phyloP scores from a whole-genome alignment of 2,888 invertebrate species.

The Nymphalis c-album region DNA sequence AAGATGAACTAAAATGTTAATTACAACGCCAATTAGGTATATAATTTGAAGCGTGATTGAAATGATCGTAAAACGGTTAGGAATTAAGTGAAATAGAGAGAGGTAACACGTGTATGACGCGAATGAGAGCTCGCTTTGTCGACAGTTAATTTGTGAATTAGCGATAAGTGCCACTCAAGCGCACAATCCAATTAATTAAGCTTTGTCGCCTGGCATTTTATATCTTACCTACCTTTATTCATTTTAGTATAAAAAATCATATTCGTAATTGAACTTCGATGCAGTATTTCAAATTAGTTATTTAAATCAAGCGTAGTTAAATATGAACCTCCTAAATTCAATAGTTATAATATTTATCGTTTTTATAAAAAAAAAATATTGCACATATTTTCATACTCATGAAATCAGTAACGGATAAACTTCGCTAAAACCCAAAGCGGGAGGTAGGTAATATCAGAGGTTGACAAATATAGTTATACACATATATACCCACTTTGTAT shows the following conservation, averaged over 20 bases:
- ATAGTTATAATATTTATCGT: neutral
- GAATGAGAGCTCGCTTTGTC: constrained; percentile 66
- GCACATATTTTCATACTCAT: neutral
- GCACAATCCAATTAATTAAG: constrained; percentile 73
- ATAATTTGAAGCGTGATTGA: constrained; percentile 34
- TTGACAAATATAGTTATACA: too few species aligned
- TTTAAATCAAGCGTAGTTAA: too few species aligned
- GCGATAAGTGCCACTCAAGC: constrained; percentile 68
- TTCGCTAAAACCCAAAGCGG: neutral
- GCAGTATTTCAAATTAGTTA: too few species aligned
- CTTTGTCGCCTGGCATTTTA: constrained; percentile 54
- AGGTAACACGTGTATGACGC: constrained; percentile 56
- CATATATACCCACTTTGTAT: too few species aligned
- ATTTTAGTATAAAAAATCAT: neutral
- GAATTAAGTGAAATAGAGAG: constrained; percentile 61
- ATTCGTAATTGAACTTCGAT: neutral
- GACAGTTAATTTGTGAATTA: constrained; percentile 73
- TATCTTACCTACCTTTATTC: constrained; percentile 1
- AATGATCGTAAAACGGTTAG: constrained; percentile 42
- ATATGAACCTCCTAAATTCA: too few species aligned
- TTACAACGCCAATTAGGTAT: constrained; percentile 13
- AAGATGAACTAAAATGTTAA: constrained; percentile 13
- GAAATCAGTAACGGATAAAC: neutral
- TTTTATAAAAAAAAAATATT: too few species aligned
- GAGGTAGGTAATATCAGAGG: neutral